phyloP scores from a whole-genome alignment of 2,888 invertebrate species.

The Volucella inflata region DNA sequence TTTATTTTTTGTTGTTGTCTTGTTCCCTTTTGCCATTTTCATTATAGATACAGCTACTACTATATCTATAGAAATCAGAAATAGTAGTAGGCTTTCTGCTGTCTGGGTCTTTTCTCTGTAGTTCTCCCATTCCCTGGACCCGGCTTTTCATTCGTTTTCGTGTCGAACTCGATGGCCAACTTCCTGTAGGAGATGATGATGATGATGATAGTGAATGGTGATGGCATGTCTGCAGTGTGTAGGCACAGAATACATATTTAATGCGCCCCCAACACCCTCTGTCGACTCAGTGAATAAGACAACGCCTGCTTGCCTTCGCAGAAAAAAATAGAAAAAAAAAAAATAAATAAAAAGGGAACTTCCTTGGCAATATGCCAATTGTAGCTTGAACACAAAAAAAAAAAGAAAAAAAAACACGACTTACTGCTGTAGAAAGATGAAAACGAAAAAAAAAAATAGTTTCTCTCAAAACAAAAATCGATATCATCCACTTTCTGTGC shows the following conservation, averaged over 20 bases:
- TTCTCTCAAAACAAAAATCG: constrained; percentile 61
- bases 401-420: constrained; percentile 26
- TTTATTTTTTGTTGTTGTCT: constrained; percentile 26
- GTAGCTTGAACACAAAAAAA: constrained; percentile 19
- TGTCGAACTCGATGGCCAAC: constrained; percentile 74
- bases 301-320: constrained; percentile 35
- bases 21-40: constrained; percentile 5
- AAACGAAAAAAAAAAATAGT: constrained; percentile 20
- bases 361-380: constrained; percentile 74
- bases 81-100: constrained; percentile 70
- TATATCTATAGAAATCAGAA: constrained; percentile 33
- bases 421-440: constrained; percentile 34
- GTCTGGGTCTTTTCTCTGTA: constrained; percentile 60
- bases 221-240: constrained; percentile 74
- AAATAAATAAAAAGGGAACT: constrained; percentile 38
- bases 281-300: constrained; percentile 5
- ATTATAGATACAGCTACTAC: neutral
- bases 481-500: constrained; percentile 24
- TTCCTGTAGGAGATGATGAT: constrained; percentile 73
- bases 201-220: constrained; percentile 69
- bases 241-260: constrained; percentile 74
- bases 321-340: constrained; percentile 1
- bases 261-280: constrained; percentile 57
- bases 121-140: constrained; percentile 11
- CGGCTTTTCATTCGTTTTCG: constrained; percentile 40